Evolutionary conservation across 1,140 invertebrate genomes (phyloP), one percentile per base, ranked within the genome.

Genomic region (Mya arenaria): DNA sequence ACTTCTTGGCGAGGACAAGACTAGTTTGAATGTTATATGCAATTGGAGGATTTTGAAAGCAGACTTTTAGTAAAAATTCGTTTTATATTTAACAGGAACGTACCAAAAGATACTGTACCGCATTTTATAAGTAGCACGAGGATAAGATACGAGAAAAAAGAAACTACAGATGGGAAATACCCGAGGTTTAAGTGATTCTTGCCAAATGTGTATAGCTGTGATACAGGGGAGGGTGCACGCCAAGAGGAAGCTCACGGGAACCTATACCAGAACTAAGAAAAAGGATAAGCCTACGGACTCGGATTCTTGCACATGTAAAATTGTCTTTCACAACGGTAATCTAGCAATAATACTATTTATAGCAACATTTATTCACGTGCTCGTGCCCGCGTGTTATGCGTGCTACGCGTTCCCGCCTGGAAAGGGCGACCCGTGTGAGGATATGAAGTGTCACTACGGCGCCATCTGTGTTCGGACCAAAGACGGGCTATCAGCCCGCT

Each of bases 371-470:
- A 2, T 75, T 3, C 55, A 30, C 34, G 15, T 68, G 3, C 5
- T 68, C 0, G 6, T 68, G 41, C 62, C 75, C 28, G 32, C 39
- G 2, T 68, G 44, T 52, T 17, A 83, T 39, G 75, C 90, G 55
- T 94, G 94, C 89, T 94, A 94, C 87, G 89, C 94, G 87, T 95
- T 93, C 88, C 92, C 93, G 23, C 71, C 95, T 96, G 96, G 96
- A 93, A 94, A 95, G 86, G 94, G 94, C 83, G 95, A 98, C 90
- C 96, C 96, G 3, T 98, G 97, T 91, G 92, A 93, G 19, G 95
- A 95, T 37, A 94, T 95, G 84, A 94, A 94, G 68, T 98, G 97
- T 91, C 94, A 94, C 30, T 95, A 95, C 68, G 96, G 96, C 0
- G 95, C 96, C 77, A 94, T 95, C 69, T 97, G 97, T 91, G 95